Conservation (phyloP, 2,113 vertebrate genomes). For the Amazona guildingii region DNA sequence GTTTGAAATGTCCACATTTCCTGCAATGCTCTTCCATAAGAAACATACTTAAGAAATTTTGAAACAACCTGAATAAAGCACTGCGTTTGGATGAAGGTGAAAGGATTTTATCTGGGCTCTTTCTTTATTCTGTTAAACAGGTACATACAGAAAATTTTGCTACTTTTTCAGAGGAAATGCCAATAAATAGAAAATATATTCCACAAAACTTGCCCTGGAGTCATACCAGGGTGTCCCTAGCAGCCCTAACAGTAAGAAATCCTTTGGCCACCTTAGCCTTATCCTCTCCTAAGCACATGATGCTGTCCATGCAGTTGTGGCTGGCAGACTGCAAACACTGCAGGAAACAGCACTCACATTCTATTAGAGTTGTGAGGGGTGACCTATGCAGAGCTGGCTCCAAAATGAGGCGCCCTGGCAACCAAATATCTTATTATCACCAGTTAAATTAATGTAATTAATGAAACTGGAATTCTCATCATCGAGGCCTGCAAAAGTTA, state of each 20-base stretch:
- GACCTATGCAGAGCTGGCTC: not conserved
- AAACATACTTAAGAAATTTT: not conserved
- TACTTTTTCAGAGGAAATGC: not conserved
- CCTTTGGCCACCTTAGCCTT: not conserved
- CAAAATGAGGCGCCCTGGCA: not conserved
- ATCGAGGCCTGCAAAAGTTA: not conserved
- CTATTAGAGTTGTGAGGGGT: not conserved
- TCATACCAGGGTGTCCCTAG: not conserved
- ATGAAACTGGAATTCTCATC: not conserved
- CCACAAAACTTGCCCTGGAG: not conserved
- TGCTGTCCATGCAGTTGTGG: not conserved
- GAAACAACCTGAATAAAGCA: not conserved
- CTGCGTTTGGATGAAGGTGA: not conserved
- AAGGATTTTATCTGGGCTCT: not conserved
- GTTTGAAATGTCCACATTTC: not conserved
- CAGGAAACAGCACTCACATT: not conserved
- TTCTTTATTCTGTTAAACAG: not conserved
- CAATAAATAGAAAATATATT: not conserved
- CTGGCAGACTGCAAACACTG: not conserved
- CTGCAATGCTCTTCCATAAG: not conserved
- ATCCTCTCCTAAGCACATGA: not conserved
- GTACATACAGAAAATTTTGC: not conserved
- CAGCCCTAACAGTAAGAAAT: not conserved
- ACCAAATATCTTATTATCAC: not conserved
- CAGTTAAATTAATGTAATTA: not conserved